Evolutionary conservation across 2,888 invertebrate species (phyloP), one percentile per base, ranked within the genome.

Genomic region (Eubasilissa splendida): DNA sequence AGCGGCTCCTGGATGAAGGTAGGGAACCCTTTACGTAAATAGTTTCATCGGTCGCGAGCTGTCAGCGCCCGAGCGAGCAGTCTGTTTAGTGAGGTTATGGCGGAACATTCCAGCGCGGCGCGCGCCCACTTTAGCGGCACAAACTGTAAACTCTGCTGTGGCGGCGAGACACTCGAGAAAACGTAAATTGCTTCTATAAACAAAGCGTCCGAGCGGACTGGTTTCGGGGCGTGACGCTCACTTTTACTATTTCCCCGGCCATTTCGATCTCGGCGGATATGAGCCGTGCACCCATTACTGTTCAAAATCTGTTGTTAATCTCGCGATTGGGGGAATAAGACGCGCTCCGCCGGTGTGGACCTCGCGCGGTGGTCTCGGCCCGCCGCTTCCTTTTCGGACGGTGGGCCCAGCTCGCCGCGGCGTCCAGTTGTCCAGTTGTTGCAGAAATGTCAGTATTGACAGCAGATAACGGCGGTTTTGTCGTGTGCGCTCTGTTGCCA

Each of bases 1-100:
- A 99, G 92, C 95, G 99, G 90, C 95, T 99, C 87, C 93, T 99
- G 89, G 99, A 99, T 90, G 99, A 99, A 96, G 99, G 99, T 99
- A 94, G 92, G 92, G 87, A 31, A 33, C 42, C 31, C 42, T 59
- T 66, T 68, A 14, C 71, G 7, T 31, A 5, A 8, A n/a, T 12
- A 73, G 54, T 33, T 33, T 42, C 3, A 22, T 11, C 52, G 7
- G 5, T 33, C 42, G 33, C 63, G 63, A 33, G 70, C 77, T 77
- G 77, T 77, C 77, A 77, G 42, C 56, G 56, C 14, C 53, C 3
- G 79, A 66, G 75, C 9, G 31, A 59, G 11, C 80, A 80, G 66
- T 54, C n/a, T 31, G 68, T 33, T 53, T 76, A 53, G 74, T 75
- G 80, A 80, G 80, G 80, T 80, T 80, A 80, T 73, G 80, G 66